Evolutionary conservation across 2,797 vertebrate species (phyloP).

Genomic region (Threskiornis aethiopicus): DNA sequence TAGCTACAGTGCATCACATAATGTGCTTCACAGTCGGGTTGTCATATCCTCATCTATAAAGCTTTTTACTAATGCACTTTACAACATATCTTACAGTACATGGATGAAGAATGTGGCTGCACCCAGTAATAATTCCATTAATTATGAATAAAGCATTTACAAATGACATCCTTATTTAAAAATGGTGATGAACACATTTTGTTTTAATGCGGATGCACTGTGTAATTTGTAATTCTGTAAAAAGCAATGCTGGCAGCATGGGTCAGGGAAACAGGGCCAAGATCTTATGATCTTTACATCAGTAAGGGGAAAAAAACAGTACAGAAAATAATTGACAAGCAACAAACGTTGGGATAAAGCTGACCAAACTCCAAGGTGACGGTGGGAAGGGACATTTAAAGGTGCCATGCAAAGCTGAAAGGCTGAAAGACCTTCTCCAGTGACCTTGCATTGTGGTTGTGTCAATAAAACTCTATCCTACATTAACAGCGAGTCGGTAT

Average conservation of each 20-base stretch:
- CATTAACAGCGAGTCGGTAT: background rate
- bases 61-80: conserved; percentile 45
- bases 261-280: background rate
- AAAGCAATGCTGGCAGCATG: background rate
- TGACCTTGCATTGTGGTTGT: conserved; percentile 21
- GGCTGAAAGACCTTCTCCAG: background rate
- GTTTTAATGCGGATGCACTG: conserved; percentile 15
- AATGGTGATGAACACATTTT: conserved; percentile 19
- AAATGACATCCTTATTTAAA: conserved; percentile 50
- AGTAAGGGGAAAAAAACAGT: background rate
- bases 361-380: background rate
- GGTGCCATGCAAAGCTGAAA: background rate
- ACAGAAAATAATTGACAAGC: background rate
- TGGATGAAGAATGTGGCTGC: conserved; percentile 38
- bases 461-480: conserved; percentile 58
- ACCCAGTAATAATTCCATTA: conserved; percentile 48
- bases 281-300: background rate
- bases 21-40: conserved; percentile 18
- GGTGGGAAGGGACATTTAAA: background rate
- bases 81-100: conserved; percentile 9
- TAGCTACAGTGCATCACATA: background rate
- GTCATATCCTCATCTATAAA: conserved; percentile 30
- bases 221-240: conserved; percentile 29
- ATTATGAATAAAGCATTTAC: conserved; percentile 45
- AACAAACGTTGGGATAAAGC: background rate